A percentile compares a stretch with the other conserved stretches of the same genome.
Evolutionary conservation across 2,113 vertebrate genomes (phyloP).

Genomic region (Uropsilus gracilis): DNA sequence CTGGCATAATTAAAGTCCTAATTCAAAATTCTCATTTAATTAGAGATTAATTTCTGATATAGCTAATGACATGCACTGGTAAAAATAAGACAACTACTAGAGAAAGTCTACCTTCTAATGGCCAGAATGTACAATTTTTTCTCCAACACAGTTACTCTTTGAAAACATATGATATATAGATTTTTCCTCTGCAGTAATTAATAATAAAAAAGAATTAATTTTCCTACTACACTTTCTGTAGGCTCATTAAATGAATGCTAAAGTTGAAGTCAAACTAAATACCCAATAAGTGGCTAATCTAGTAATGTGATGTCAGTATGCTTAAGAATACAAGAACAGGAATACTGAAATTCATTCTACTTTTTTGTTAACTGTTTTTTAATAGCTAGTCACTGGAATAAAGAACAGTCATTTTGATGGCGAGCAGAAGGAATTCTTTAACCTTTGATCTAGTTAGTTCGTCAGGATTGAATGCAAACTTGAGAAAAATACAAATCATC

Average conservation of each 20-base stretch:
- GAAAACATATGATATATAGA: neutral
- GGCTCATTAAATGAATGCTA: neutral
- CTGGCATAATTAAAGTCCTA: neutral
- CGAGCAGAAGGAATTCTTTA: neutral
- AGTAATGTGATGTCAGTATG: neutral
- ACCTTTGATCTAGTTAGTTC: neutral
- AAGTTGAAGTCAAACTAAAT: neutral
- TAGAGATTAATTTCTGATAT: neutral
- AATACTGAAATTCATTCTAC: neutral
- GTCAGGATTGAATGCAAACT: neutral
- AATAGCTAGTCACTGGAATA: neutral
- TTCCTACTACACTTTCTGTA: neutral
- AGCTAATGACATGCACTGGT: neutral
- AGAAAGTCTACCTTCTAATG: neutral
- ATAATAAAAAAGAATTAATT: neutral
- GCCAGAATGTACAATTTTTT: neutral
- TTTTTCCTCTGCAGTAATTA: neutral
- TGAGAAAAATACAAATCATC: neutral
- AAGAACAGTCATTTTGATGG: neutral
- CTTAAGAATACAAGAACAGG: neutral
- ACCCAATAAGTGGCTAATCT: neutral
- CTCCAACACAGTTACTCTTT: neutral
- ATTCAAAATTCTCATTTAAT: neutral
- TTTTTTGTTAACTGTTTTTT: neutral
- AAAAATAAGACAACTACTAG: neutral